These are phyloP conservation scores for Noturus placidus DNA, from an alignment of 2,113 vertebrate species.

Conservation along the genomic window DNA sequence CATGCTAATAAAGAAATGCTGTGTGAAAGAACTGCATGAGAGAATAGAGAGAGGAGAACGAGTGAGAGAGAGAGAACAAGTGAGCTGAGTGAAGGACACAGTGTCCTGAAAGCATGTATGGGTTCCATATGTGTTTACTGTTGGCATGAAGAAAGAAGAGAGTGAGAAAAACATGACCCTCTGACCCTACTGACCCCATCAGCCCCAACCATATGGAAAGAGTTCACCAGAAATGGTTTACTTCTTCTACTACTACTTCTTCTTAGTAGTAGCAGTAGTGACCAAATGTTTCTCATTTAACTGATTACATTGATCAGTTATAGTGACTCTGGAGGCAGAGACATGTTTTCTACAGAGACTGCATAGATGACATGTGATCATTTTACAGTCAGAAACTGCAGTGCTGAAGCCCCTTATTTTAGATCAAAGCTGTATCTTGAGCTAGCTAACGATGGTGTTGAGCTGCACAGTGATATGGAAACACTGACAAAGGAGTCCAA, in stretches of 20 bases:
- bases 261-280: background rate
- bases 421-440: background rate
- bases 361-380: background rate
- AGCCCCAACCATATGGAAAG: background rate
- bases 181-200: background rate
- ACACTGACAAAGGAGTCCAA: background rate
- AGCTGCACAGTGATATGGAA: background rate
- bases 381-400: background rate
- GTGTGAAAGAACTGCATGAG: background rate
- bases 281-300: background rate
- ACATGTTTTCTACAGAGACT: background rate
- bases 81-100: background rate
- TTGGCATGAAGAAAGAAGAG: background rate
- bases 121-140: conserved; percentile 1
- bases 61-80: background rate
- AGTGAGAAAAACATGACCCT: background rate
- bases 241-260: background rate
- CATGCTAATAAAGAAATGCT: background rate
- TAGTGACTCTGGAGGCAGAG: background rate
- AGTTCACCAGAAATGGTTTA: background rate
- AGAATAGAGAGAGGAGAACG: background rate
- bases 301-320: background rate
- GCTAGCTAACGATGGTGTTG: background rate
- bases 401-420: background rate
- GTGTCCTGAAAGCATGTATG: background rate